Percentiles rank a stretch among this genome's conserved stretches.
phyloP scores from a whole-genome alignment of 2,888 invertebrate species.

The Laspeyria flexula region DNA sequence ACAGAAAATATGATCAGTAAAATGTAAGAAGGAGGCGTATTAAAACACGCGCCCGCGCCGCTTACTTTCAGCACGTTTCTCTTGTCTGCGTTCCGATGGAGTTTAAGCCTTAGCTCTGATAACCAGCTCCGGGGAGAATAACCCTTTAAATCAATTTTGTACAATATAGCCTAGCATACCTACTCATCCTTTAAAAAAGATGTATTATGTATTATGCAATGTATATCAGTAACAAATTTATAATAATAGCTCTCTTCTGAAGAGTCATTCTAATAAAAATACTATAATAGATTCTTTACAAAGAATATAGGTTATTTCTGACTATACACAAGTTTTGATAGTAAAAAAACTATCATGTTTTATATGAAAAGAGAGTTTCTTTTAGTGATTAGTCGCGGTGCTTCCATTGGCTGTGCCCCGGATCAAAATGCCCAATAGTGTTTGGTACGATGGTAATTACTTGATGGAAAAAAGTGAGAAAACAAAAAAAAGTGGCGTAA shows the following conservation, averaged over 20 bases:
- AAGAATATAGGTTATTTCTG: constrained; percentile 70
- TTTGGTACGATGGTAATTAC: constrained; percentile 65
- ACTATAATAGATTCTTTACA: constrained; percentile 62
- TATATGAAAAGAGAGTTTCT: constrained; percentile 61
- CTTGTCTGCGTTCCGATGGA: too few species aligned
- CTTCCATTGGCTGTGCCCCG: constrained; percentile 41
- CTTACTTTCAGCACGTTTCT: too few species aligned
- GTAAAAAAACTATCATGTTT: constrained; percentile 59
- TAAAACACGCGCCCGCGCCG: too few species aligned
- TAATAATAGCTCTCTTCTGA: constrained; percentile 41
- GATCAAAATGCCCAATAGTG: constrained; percentile 64
- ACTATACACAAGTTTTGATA: constrained; percentile 45
- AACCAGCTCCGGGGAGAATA: constrained; percentile 39
- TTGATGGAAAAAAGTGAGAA: constrained; percentile 60
- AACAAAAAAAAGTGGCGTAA: constrained; percentile 39
- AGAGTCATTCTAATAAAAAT: constrained; percentile 43
- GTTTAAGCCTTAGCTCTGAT: constrained; percentile 28
- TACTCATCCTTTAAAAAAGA: constrained; percentile 35
- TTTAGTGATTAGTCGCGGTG: constrained; percentile 64
- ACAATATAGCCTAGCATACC: constrained; percentile 33
- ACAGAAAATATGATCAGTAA: too few species aligned
- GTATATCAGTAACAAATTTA: constrained; percentile 40
- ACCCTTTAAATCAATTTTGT: constrained; percentile 48
- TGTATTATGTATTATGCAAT: constrained; percentile 45
- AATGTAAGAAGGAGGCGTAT: too few species aligned